phyloP scores from a whole-genome alignment of 2,113 vertebrate genomes.

The Gopherus evgoodei region DNA sequence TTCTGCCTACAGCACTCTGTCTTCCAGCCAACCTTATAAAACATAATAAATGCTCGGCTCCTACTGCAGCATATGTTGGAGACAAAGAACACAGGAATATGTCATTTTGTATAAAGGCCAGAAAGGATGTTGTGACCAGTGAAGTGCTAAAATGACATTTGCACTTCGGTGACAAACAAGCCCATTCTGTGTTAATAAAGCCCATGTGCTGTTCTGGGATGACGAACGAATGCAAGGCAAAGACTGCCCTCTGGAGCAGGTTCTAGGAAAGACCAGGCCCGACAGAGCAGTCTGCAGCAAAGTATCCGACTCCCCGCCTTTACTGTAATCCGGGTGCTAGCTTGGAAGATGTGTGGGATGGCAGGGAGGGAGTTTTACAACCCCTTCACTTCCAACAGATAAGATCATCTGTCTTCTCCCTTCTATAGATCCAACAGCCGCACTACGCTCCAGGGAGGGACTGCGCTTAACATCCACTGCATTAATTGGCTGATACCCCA shows the following conservation, averaged over 20 bases:
- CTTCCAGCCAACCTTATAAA: slow-evolving; percentile 62
- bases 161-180: slow-evolving; percentile 65
- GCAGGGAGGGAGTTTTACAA: neutral
- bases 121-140: slow-evolving; percentile 61
- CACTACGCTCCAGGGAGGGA: fast-evolving
- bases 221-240: slow-evolving; percentile 25
- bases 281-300: neutral
- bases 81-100: slow-evolving; percentile 68
- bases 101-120: slow-evolving; percentile 69
- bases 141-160: slow-evolving; percentile 73
- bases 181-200: slow-evolving; percentile 35
- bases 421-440: neutral
- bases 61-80: slow-evolving; percentile 43
- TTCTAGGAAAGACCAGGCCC: neutral
- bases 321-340: fast-evolving
- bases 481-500: fast-evolving
- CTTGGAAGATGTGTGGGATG: neutral
- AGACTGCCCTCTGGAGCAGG: slow-evolving; percentile 57
- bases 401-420: neutral
- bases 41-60: slow-evolving; percentile 30
- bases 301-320: neutral
- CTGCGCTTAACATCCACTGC: neutral
- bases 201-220: neutral
- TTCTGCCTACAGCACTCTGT: slow-evolving; percentile 43
- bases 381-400: neutral